Base-by-base conservation (phyloP, 2,113 vertebrate species). In the Myrmecophaga tridactyla region DNA sequence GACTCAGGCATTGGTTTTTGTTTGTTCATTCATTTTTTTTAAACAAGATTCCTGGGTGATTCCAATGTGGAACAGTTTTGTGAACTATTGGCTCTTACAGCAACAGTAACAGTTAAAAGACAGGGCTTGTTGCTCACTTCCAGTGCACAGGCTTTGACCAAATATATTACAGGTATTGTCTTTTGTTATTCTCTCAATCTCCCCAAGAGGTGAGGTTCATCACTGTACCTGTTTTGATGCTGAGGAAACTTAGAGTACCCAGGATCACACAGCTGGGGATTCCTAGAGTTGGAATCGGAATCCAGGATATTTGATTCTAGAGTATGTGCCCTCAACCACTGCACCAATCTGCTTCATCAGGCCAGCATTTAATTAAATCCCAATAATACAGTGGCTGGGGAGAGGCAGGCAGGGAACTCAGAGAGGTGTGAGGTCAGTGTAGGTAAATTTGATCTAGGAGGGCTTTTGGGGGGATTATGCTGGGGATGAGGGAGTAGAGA, bases 131-230 rank as follows among this genome's bases (percentile, higher is more conserved):
- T 6, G 60, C 43, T 36, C 41, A 21, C 31, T 29, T 13, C n/a
- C n/a, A 3, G 12, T 0, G 0, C 53, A 4, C 5, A 3, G 62
- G 69, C 46, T 25, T 4, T 51, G 75, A 48, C 48, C 0, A 0
- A 36, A 41, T 4, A 4, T 58, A 84, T 46, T 9, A 11, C 27
- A 56, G 21, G 48, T 11, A 17, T 27, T 27, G 2, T 36, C n/a
- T 90, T 7, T 0, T 56, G 76, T 53, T 56, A 56, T 43, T 69
- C 85, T 75, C 58, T 46, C 4, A 2, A 9, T 5, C 11, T 41
- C 23, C 39, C n/a, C 34, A 13, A 20, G 18, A 56, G 7, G 56
- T 25, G 17, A 12, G 48, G 13, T 21, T 75, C 21, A 11, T 29
- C 31, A 29, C 53, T 2, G 1, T 56, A 17, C 23, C 46, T 25